Percentiles rank a stretch among this genome's conserved stretches.
These are phyloP conservation scores for Takifugu ocellatus DNA, from an alignment of 2,797 vertebrate genomes.

Conservation along the genomic window DNA sequence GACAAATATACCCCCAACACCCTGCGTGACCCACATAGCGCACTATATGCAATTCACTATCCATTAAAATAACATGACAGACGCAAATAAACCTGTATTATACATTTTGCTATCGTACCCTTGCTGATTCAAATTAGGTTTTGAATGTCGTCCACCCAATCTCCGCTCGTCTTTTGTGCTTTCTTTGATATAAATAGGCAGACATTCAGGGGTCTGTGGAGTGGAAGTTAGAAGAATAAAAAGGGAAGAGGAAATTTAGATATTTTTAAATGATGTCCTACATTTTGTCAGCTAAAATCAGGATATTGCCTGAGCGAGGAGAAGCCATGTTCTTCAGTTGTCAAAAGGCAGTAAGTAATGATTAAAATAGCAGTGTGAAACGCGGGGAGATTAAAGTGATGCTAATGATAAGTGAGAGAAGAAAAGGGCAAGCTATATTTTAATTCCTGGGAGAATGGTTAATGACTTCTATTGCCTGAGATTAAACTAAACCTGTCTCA, in stretches of 20 bases:
- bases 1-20: conserved; percentile 74
- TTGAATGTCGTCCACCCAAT: conserved; percentile 63
- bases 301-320: conserved; percentile 99
- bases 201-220: conserved; percentile 65
- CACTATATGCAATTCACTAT: conserved; percentile 60
- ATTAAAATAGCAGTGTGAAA: conserved; percentile 99
- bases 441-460: conserved; percentile 99
- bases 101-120: conserved; percentile 49
- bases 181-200: conserved; percentile 68
- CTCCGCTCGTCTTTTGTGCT: conserved; percentile 57
- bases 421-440: conserved; percentile 99
- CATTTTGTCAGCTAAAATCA: conserved; percentile 99
- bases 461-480: conserved; percentile 99
- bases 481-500: conserved; percentile 99
- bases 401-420: conserved; percentile 99
- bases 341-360: conserved; percentile 99
- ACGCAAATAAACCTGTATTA: conserved; percentile 62
- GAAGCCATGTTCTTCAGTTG: conserved; percentile 99
- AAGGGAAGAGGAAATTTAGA: conserved; percentile 87
- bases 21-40: conserved; percentile 79
- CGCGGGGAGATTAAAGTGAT: conserved; percentile 99
- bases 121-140: conserved; percentile 58
- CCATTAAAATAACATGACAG: conserved; percentile 70
- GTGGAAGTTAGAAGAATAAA: conserved; percentile 64
- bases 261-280: conserved; percentile 99